Percentiles rank a stretch among this genome's conserved stretches.
Evolutionary conservation across 2,797 vertebrate genomes (phyloP).

Genomic region (Avahi laniger): DNA sequence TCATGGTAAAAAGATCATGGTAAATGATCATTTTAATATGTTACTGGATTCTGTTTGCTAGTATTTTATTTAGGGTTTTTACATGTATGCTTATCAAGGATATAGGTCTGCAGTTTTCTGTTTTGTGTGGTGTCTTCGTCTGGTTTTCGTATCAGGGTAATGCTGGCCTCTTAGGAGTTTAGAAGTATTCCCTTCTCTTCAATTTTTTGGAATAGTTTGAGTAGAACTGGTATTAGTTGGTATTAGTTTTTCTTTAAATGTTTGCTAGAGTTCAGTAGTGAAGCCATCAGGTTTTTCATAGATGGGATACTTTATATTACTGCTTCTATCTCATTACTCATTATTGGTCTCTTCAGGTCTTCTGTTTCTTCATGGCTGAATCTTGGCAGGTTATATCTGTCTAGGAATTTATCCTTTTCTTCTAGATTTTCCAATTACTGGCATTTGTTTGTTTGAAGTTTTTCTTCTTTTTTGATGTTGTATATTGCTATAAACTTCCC

Average conservation of each 20-base stretch:
- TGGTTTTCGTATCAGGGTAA: not conserved
- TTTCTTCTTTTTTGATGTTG: not conserved
- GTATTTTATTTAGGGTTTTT: not conserved
- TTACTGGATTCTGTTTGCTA: not conserved
- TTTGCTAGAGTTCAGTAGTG: not conserved
- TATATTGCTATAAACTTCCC: not conserved
- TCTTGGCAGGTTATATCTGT: too few relatives aligned
- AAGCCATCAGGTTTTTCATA: not conserved
- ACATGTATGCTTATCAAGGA: not conserved
- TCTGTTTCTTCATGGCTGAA: not conserved
- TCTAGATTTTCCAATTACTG: too few relatives aligned
- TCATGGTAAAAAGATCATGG: not conserved
- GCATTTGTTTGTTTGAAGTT: too few relatives aligned
- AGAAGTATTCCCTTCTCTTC: not conserved
- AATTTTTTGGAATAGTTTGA: not conserved
- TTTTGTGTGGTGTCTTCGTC: not conserved
- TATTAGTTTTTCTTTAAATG: not conserved
- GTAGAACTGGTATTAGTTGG: not conserved
- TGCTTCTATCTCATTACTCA: not conserved
- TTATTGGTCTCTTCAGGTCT: not conserved
- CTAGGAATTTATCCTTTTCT: too few relatives aligned
- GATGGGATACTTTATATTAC: not conserved
- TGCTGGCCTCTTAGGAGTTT: not conserved
- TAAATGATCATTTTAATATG: not conserved
- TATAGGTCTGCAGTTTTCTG: not conserved